Evolutionary conservation across 2,888 invertebrate genomes (phyloP).

Genomic region (Thumatha senex): DNA sequence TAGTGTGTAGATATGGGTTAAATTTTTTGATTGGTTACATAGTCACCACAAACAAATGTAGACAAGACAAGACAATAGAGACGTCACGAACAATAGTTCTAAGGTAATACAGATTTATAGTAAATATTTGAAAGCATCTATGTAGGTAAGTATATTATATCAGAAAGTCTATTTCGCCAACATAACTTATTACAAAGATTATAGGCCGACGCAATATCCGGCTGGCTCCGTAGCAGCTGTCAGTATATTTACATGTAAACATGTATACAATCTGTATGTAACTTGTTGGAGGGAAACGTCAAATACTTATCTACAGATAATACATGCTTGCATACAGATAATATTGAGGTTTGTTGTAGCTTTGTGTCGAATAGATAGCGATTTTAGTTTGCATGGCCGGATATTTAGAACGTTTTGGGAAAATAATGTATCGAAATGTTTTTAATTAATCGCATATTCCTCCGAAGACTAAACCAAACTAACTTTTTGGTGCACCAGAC

Average conservation of each 20-base stretch:
- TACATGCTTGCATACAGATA: conserved; percentile 2
- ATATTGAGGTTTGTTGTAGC: neutral
- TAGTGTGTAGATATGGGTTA: no score
- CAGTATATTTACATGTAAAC: conserved; percentile 59
- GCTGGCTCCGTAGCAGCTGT: conserved; percentile 47
- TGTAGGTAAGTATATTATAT: neutral
- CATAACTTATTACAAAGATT: conserved; percentile 17
- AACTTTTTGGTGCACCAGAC: no score
- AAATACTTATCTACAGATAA: conserved; percentile 15
- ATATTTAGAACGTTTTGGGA: no score
- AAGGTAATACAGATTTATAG: no score
- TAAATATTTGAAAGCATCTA: no score
- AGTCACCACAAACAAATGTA: no score
- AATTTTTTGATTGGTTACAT: no score
- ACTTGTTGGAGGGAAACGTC: conserved; percentile 38
- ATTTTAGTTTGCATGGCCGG: no score
- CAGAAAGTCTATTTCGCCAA: neutral
- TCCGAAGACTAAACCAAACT: no score
- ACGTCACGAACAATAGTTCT: no score
- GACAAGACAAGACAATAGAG: no score
- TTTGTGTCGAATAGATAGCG: neutral
- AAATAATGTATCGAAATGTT: neutral
- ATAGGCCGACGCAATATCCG: conserved; percentile 62
- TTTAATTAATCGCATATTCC: no score
- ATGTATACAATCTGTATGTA: conserved; percentile 32